Evolutionary conservation across 2,113 vertebrate genomes (phyloP).

Genomic region (Thalassarche chlororhynchos): DNA sequence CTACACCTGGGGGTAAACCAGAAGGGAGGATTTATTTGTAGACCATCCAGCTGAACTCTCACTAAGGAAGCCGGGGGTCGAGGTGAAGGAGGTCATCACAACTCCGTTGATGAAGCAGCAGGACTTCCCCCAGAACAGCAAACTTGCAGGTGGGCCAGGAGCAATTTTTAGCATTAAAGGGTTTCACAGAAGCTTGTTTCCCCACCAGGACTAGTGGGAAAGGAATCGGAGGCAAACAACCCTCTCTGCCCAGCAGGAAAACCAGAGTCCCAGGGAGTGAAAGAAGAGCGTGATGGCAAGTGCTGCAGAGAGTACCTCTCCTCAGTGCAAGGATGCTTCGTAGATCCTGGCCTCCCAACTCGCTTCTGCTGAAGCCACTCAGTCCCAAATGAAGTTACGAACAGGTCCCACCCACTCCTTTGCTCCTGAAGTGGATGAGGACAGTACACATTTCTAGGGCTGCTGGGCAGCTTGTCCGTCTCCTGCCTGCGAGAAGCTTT

Average conservation of each 20-base stretch:
- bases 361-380: background rate
- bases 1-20: background rate
- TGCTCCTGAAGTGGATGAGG: background rate
- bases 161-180: no score
- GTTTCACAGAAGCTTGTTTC: background rate
- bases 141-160: background rate
- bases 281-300: no score
- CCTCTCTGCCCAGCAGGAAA: background rate
- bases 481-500: background rate
- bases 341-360: fast-evolving
- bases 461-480: background rate
- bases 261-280: no score
- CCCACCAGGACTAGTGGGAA: background rate
- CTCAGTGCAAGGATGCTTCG: fast-evolving
- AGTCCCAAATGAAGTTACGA: background rate
- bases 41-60: background rate
- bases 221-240: background rate
- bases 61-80: fast-evolving
- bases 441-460: no score
- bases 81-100: background rate
- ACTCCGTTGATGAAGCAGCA: fast-evolving
- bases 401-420: background rate
- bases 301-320: background rate
- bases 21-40: background rate
- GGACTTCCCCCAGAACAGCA: background rate